These are phyloP conservation scores for Hydrozoanthus tunicans DNA, from an alignment of 64 coral and sea anemone genomes.

Conservation along the genomic window DNA sequence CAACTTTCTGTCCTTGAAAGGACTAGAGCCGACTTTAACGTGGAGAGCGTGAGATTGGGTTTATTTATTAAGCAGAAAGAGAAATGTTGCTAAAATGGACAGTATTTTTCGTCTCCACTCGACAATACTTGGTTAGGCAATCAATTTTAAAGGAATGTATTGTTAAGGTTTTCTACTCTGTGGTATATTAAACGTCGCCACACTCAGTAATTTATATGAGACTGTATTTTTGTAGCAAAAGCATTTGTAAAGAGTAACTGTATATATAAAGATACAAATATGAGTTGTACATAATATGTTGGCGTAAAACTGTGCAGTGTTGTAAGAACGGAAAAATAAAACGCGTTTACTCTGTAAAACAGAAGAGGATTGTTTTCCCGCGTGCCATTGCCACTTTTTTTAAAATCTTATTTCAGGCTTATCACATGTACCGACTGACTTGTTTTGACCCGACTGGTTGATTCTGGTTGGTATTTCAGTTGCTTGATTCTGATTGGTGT, in stretches of 20 bases:
- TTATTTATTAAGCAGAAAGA: not conserved
- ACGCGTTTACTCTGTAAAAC: no score
- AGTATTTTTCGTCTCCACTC: not conserved
- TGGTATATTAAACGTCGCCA: not conserved
- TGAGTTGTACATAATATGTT: slow-evolving; percentile 10
- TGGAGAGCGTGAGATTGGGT: slow-evolving; percentile 61
- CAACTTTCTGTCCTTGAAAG: slow-evolving; percentile 84
- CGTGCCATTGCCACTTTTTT: no score
- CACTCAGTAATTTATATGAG: not conserved
- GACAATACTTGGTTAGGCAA: not conserved
- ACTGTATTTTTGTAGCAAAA: slow-evolving; percentile 37
- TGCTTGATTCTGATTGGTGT: no score
- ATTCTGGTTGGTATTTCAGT: no score
- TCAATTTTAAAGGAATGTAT: not conserved
- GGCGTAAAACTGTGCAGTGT: not conserved
- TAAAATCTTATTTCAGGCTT: no score
- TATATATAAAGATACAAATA: slow-evolving; percentile 43
- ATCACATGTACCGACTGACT: no score
- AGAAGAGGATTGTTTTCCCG: no score
- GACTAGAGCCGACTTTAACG: slow-evolving; percentile 69
- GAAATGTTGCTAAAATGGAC: not conserved
- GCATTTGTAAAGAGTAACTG: slow-evolving; percentile 31
- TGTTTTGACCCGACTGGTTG: no score
- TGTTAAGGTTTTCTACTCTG: not conserved
- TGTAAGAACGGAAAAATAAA: no score